Base-by-base conservation (phyloP, 2,888 invertebrate genomes). In the Phalera bucephala region DNA sequence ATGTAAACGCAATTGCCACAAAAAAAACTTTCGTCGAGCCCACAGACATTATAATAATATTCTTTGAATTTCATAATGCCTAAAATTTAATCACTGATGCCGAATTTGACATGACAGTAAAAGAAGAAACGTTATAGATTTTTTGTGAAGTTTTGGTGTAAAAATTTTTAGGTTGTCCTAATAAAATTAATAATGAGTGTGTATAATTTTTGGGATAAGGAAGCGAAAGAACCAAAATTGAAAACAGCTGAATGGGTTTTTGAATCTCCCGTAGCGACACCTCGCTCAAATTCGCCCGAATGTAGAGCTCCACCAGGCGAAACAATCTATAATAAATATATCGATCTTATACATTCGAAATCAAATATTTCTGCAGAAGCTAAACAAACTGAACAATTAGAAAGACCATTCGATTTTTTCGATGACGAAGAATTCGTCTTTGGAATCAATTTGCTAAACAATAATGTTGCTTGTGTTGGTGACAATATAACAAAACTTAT, bases 381-480 rank as follows among this genome's bases (percentile, higher is more conserved):
- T 1, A 75, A 74, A 40, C 67, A 74, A 31, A 60, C 62, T 1
- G 86, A 85, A 35, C 64, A 69, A 14, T 43, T 68, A 2, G 82
- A 87, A 35, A 72, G 71, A 25, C 85, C 87, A 1, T 88, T 84
- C 60, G 85, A 87, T 57, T 86, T 82, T 46, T 82, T 72, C 47
- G 87, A 89, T 31, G 85, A 86, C 34, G 87, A 87, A 60, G 87
- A 88, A 49, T 85, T 73, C 57, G 85, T 82, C 13, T 88, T 87
- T 67, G 85, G 85, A 4, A 80, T 84, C 4, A 86, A 86, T 66
- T 64, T 89, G 26, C 41, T 86, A 3, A 85, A 85, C 36, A 85
- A 86, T 31, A 89, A 88, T 58, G 80, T 89, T n/a, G 84, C 85
- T 1, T 87, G 87, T 58, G 86, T 85, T 15, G 85, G 84, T 1